A percentile compares a stretch with the other conserved stretches of the same genome.
These are phyloP conservation scores for Drosophila bocqueti DNA, from an alignment of 1,140 invertebrate species.

Conservation along the genomic window DNA sequence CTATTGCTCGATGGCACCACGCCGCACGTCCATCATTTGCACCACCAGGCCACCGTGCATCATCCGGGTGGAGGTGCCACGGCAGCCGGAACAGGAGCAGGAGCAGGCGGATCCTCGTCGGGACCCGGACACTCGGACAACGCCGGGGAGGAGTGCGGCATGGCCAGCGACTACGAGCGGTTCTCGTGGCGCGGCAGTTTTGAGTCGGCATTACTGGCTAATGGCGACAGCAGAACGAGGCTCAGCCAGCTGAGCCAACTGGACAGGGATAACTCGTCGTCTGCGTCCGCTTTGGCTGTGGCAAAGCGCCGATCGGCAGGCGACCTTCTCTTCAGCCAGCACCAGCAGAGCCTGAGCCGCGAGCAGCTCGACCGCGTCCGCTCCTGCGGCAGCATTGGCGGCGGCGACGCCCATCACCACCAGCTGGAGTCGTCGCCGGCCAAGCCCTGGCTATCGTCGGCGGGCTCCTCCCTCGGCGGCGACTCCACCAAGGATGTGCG, in stretches of 20 bases:
- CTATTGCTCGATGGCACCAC: constrained; percentile 86
- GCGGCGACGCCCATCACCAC: constrained; percentile 87
- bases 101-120: constrained; percentile 15
- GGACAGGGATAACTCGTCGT: constrained; percentile 88
- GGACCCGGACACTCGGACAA: constrained; percentile 81
- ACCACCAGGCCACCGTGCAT: constrained; percentile 82
- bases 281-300: constrained; percentile 88
- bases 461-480: constrained; percentile 49
- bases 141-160: constrained; percentile 88
- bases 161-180: constrained; percentile 94
- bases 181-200: constrained; percentile 96
- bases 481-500: constrained; percentile 80
- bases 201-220: constrained; percentile 93
- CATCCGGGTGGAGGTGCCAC: constrained; percentile 73
- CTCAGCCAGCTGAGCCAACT: constrained; percentile 87
- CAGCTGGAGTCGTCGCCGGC: constrained; percentile 84
- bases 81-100: neutral
- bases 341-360: constrained; percentile 90
- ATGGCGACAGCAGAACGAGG: constrained; percentile 91
- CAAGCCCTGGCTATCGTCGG: constrained; percentile 86
- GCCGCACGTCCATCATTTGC: constrained; percentile 39
- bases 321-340: constrained; percentile 91
- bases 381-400: constrained; percentile 93
- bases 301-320: constrained; percentile 92
- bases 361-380: constrained; percentile 91